Evolutionary conservation across 1,140 invertebrate species (phyloP), one percentile per base, ranked within the genome.

Genomic region (Araneus ventricosus): DNA sequence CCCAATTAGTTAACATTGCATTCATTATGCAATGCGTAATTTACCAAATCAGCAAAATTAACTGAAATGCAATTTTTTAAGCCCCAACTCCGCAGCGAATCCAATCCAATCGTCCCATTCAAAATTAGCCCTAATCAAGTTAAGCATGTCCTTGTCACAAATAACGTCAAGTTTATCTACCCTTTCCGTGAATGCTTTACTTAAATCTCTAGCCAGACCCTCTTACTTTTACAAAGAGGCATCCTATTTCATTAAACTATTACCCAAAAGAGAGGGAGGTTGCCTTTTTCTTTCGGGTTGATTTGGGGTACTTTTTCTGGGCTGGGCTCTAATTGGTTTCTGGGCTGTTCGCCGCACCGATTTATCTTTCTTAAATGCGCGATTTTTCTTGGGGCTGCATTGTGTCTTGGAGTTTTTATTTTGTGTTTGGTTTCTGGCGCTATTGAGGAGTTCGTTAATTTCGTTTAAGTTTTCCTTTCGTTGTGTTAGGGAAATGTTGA

Each of bases 331-430:
- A 75, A 75, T 75, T 75, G 70, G 34, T 75, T 75, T 75, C 27
- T 27, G 67, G n/a, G 67, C 27, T 63, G 10, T 27, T 34, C 67
- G 2, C 67, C 14, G 2, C 67, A 5, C 14, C 30, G 67, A 70
- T 70, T 70, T 70, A 70, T 70, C 67, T 70, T 70, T 70, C 67
- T 70, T 34, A 70, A 70, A 70, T 27, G 67, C 67, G 67, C 30
- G 30, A 70, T 70, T 70, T 70, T 30, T 70, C 27, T 30, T 70
- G n/a, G 3, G 17, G 6, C 27, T 27, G n/a, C 4, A 3, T 34
- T 17, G 30, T 30, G 27, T 70, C 67, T 70, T 8, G n/a, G 67
- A 17, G 27, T 20, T 70, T 70, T 70, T 70, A 70, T 34, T 70
- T 70, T 70, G n/a, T 27, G 7, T 70, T 63, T 63, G 7, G 45